Evolutionary conservation across 2,113 vertebrate species (phyloP).

Genomic region (Crypturellus undulatus): DNA sequence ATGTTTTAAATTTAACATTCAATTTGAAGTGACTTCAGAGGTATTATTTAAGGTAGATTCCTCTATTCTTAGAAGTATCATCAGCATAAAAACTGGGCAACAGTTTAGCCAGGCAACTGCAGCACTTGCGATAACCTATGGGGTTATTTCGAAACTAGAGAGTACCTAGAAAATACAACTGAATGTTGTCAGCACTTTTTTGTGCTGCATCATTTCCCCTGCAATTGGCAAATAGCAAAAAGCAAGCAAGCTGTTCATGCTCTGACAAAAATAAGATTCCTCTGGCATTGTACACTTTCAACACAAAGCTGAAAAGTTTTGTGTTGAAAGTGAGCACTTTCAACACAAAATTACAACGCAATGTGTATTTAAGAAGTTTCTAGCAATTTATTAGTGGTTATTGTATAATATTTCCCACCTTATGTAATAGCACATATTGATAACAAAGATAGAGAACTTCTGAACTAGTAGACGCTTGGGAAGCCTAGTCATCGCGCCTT

Average conservation of each 20-base stretch:
- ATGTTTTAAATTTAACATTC: background rate
- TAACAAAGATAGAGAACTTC: background rate
- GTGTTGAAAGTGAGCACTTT: background rate
- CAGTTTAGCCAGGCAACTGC: background rate
- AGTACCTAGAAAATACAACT: slow-evolving; percentile 47
- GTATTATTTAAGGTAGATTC: background rate
- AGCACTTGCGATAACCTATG: background rate
- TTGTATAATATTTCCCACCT: background rate
- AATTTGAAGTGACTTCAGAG: background rate
- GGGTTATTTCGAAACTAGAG: slow-evolving; percentile 30
- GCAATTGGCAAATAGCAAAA: slow-evolving; percentile 3
- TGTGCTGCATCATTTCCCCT: slow-evolving; percentile 54
- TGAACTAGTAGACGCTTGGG: slow-evolving; percentile 28
- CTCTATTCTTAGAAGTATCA: background rate
- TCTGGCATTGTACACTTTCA: background rate
- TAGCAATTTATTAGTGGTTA: background rate
- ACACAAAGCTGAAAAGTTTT: background rate
- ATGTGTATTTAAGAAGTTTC: background rate
- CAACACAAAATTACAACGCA: background rate
- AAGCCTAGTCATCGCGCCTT: slow-evolving; percentile 19
- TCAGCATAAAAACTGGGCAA: background rate
- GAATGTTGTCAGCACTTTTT: slow-evolving; percentile 38
- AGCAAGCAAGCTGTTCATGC: background rate
- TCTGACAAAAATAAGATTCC: background rate
- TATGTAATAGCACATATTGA: background rate